These are phyloP conservation scores for Limnothrissa miodon DNA, from an alignment of 2,113 vertebrate species.

Conservation along the genomic window DNA sequence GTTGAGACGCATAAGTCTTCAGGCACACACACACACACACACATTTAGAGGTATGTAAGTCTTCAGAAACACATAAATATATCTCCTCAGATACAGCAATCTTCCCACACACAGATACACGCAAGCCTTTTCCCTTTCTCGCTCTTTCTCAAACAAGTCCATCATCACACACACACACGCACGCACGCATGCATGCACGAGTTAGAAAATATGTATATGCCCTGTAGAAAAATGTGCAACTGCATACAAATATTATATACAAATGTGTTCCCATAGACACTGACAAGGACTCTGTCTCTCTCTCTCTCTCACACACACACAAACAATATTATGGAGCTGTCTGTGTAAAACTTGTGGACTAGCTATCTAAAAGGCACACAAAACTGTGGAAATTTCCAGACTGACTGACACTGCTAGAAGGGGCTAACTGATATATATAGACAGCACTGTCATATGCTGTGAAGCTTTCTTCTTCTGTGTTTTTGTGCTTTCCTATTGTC, in stretches of 20 bases:
- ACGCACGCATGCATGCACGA: slow-evolving; percentile 30
- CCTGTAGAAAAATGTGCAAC: too few species aligned
- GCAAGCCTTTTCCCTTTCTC: neutral
- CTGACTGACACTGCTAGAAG: too few species aligned
- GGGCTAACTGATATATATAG: too few species aligned
- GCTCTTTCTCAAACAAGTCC: neutral
- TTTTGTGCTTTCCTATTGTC: too few species aligned
- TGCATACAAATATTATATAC: too few species aligned
- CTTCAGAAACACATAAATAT: neutral
- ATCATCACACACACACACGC: slow-evolving; percentile 28
- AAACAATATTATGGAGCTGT: slow-evolving; percentile 36
- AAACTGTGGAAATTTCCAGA: too few species aligned
- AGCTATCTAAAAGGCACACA: too few species aligned
- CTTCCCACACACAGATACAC: neutral
- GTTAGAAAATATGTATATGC: slow-evolving; percentile 19
- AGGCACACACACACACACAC: neutral
- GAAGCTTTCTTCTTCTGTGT: too few species aligned
- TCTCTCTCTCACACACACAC: neutral
- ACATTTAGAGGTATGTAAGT: neutral
- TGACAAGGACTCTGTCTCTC: neutral
- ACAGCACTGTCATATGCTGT: too few species aligned
- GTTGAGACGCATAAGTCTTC: neutral
- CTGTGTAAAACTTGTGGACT: too few species aligned
- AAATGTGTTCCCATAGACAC: neutral
- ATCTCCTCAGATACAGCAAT: neutral